phyloP scores from a whole-genome alignment of 2,113 vertebrate genomes.

The Campylorhamphus procurvoides region DNA sequence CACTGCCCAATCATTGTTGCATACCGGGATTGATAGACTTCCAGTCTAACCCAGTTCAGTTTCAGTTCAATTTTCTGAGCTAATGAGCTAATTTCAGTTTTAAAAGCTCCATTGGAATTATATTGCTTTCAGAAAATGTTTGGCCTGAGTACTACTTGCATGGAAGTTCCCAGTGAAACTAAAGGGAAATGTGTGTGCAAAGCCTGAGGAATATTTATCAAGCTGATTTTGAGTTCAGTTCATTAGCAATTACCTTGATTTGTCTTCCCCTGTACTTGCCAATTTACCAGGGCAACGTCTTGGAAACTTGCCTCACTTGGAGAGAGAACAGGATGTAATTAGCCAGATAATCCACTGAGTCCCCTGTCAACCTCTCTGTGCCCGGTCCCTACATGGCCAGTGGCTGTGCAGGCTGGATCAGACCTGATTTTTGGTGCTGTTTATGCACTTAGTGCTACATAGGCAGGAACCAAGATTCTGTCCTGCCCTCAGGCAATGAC shows the following conservation, averaged over 20 bases:
- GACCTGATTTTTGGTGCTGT: constrained; percentile 41
- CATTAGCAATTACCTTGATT: constrained; percentile 43
- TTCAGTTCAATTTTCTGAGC: background rate
- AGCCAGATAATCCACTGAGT: constrained; percentile 57
- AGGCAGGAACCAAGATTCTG: constrained; percentile 5
- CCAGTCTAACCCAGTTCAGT: background rate
- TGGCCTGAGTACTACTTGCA: background rate
- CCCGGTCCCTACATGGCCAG: background rate
- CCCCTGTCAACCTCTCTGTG: background rate
- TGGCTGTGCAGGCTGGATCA: constrained; percentile 41
- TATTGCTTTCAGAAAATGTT: background rate
- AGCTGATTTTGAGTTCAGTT: constrained; percentile 21
- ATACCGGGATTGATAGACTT: background rate
- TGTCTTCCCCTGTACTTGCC: constrained; percentile 16
- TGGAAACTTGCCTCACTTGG: constrained; percentile 22
- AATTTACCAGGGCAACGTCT: constrained; percentile 39
- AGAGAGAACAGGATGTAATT: constrained; percentile 59
- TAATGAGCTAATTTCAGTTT: background rate
- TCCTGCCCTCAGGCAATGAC: constrained; percentile 40
- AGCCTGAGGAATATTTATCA: constrained; percentile 25
- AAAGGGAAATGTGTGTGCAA: background rate
- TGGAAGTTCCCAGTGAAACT: background rate
- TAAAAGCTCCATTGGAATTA: background rate
- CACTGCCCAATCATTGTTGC: background rate
- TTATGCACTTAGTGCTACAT: background rate